Evolutionary conservation across 2,113 vertebrate species (phyloP).

Genomic region (Gopherus evgoodei): DNA sequence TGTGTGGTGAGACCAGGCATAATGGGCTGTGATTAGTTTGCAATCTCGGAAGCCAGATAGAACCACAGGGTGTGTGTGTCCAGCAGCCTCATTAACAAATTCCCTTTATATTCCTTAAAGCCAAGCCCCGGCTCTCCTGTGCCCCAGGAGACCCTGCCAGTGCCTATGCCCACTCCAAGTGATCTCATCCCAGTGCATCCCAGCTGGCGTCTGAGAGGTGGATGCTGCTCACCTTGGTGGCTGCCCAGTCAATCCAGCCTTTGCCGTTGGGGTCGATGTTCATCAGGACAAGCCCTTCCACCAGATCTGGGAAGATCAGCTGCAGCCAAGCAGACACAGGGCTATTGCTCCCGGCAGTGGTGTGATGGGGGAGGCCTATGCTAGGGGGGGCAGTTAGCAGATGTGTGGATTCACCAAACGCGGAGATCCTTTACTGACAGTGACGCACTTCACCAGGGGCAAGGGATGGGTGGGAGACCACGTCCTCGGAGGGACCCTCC

Average conservation of each 20-base stretch:
- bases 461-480: background rate
- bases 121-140: background rate
- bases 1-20: background rate
- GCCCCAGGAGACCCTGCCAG: rapidly evolving
- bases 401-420: background rate
- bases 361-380: background rate
- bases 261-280: constrained; percentile 98
- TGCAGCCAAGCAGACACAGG: constrained; percentile 54
- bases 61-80: background rate
- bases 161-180: too few species aligned
- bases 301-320: constrained; percentile 95
- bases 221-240: constrained; percentile 86
- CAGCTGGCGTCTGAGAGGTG: rapidly evolving
- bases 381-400: background rate
- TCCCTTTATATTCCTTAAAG: background rate
- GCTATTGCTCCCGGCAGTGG: background rate
- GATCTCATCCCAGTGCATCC: background rate
- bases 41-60: background rate
- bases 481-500: background rate
- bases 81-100: background rate
- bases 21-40: background rate
- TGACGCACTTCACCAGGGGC: background rate
- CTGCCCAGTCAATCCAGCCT: constrained; percentile 99
- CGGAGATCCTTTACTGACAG: background rate
- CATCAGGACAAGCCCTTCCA: constrained; percentile 95